Base-by-base conservation (phyloP, 2,797 vertebrate species). In the Catostomus latipinnis region DNA sequence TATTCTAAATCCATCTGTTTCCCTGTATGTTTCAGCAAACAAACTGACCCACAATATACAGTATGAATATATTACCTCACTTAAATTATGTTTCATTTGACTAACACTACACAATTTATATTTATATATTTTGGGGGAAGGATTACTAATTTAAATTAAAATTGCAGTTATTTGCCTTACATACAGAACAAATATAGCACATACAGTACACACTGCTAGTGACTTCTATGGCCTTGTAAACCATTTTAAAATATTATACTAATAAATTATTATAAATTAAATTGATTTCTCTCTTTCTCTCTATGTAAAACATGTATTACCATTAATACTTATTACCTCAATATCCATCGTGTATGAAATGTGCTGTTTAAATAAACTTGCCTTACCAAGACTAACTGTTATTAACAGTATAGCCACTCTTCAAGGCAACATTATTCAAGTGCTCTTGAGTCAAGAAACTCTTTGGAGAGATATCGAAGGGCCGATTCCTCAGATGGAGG, bases 361-460 rank as follows among this genome's bases (percentile, higher is more conserved):
- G 48, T 61, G 11, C 49, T 61, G 54, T 22, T 22, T 54, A 65
- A 77, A 61, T 61, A 70, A 56, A 72, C 60, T 13, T 53, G 14
- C 49, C 68, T 56, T 14, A 16, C 34, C 57, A 56, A 16, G 72
- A 70, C 79, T 50, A 78, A 52, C 62, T 54, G 62, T 48, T 14
- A 71, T 43, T 14, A 69, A 52, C 46, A 71, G 53, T 22, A 22
- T 22, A 22, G 22, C 22, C n/a, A 67, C 43, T 34, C 81, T 53
- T 82, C 52, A 73, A 66, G 46, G 57, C 60, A 72, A 79, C 69
- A 79, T 49, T 71, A 22, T 22, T 65, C 12, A 16, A 72, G 18
- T 66, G 62, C 61, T 72, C 45, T 57, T 53, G 48, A 67, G 13
- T 65, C 12, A 63, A 63, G 16, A 79, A 56, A 57, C 16, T 9